Percentiles rank a stretch among this genome's conserved stretches.
Conservation (phyloP, 2,113 vertebrate genomes). For the Mastomys coucha region DNA sequence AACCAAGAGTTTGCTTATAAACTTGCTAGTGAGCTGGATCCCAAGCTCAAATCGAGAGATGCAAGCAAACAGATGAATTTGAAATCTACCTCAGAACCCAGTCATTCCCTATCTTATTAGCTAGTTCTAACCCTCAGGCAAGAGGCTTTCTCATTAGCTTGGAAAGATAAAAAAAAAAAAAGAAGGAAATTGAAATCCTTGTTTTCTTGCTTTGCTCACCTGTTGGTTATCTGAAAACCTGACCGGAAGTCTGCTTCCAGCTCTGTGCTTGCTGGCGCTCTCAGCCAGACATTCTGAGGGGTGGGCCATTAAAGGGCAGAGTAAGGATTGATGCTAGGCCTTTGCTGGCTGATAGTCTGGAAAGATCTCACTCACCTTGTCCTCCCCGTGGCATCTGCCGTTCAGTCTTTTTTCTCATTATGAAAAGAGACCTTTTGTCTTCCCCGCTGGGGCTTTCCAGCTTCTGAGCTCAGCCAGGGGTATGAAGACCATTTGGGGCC, state of each 20-base stretch:
- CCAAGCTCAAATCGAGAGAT: not conserved
- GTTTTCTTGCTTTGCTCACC: conserved; percentile 1
- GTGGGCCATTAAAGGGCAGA: not conserved
- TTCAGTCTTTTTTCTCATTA: not conserved
- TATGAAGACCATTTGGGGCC: not conserved
- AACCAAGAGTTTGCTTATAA: not conserved
- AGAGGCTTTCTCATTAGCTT: conserved; percentile 40
- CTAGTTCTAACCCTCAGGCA: conserved; percentile 10
- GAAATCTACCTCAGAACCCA: not conserved
- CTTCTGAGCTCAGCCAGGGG: conserved; percentile 33
- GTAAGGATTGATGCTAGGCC: not conserved
- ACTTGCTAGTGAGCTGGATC: conserved; percentile 10
- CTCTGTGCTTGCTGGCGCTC: not conserved
- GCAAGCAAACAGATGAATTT: not conserved
- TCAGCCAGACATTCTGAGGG: not conserved
- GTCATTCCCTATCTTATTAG: not conserved
- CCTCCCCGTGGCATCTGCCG: not conserved
- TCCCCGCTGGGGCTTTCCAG: conserved; percentile 9
- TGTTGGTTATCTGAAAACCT: not conserved
- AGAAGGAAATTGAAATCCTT: not conserved
- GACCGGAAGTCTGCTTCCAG: not conserved
- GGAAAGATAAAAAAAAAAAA: not conserved
- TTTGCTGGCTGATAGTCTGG: not conserved
- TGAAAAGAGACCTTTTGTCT: conserved; percentile 54
- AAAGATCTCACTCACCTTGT: not conserved